phyloP scores from a whole-genome alignment of 2,888 invertebrate species.

The Emesis russula region DNA sequence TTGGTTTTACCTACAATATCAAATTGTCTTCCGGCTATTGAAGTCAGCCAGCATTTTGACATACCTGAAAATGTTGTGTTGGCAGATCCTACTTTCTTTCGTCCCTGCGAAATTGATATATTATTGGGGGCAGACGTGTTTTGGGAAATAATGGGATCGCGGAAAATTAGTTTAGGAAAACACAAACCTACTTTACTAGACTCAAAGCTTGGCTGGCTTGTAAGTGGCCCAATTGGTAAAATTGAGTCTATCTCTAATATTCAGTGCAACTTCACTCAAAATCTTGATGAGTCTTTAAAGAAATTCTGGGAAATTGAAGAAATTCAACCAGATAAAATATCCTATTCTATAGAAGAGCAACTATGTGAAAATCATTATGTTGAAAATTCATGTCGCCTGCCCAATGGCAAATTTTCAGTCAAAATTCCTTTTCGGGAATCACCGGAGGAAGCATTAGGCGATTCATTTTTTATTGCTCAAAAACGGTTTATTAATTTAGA shows the following conservation, averaged over 20 bases:
- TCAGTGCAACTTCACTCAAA: too few species aligned
- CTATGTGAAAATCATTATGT: too few species aligned
- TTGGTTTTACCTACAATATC: constrained; percentile 51
- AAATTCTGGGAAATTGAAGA: too few species aligned
- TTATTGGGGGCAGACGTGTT: constrained; percentile 66
- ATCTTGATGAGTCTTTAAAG: too few species aligned
- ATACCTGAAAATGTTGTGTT: not conserved
- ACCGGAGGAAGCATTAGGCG: not conserved
- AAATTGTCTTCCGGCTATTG: constrained; percentile 39
- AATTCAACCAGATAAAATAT: too few species aligned
- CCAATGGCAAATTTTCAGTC: not conserved
- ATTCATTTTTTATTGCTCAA: not conserved
- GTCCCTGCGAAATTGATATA: constrained; percentile 52
- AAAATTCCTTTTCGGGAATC: not conserved
- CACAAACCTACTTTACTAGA: constrained; percentile 37
- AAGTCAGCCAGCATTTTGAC: not conserved
- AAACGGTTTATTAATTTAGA: not conserved
- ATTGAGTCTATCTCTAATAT: too few species aligned
- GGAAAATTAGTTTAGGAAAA: too few species aligned
- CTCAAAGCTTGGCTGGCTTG: too few species aligned
- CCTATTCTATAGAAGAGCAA: too few species aligned
- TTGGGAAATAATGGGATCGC: constrained; percentile 56
- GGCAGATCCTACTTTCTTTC: constrained; percentile 47
- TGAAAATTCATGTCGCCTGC: too few species aligned
- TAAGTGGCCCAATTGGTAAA: too few species aligned